phyloP scores from a whole-genome alignment of 2,797 vertebrate genomes.

The Schizopygopsis malacanthus region DNA sequence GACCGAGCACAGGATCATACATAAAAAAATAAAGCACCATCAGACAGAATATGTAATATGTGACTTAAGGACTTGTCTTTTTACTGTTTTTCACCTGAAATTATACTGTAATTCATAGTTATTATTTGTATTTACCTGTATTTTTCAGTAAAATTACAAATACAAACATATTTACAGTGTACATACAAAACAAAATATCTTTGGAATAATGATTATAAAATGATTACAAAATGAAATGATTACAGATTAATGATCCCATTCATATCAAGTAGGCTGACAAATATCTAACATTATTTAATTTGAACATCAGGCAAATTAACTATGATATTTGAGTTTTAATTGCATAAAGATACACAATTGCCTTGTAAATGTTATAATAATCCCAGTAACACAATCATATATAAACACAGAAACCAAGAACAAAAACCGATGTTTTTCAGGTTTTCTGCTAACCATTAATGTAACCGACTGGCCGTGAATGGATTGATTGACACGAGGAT shows the following conservation, averaged over 20 bases:
- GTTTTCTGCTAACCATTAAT: constrained; percentile 4
- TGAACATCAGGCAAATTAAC: background rate
- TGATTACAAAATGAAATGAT: background rate
- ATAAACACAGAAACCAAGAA: background rate
- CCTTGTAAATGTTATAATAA: background rate
- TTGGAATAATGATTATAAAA: background rate
- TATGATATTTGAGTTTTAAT: background rate
- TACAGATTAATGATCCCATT: background rate
- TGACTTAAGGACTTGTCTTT: background rate
- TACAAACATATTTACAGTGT: background rate
- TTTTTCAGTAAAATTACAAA: background rate
- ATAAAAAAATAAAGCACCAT: background rate
- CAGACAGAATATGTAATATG: background rate
- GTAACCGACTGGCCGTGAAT: background rate
- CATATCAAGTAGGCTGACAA: background rate
- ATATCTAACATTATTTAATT: background rate
- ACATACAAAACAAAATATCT: background rate
- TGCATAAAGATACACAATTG: background rate
- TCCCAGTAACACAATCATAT: background rate
- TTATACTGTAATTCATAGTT: background rate
- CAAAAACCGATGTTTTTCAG: background rate
- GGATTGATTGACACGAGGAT: constrained; percentile 40
- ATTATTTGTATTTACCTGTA: background rate
- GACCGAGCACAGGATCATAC: background rate
- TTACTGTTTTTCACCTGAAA: background rate